These are phyloP conservation scores for Setipinna tenuifilis DNA, from an alignment of 2,797 vertebrate genomes.

Conservation along the genomic window DNA sequence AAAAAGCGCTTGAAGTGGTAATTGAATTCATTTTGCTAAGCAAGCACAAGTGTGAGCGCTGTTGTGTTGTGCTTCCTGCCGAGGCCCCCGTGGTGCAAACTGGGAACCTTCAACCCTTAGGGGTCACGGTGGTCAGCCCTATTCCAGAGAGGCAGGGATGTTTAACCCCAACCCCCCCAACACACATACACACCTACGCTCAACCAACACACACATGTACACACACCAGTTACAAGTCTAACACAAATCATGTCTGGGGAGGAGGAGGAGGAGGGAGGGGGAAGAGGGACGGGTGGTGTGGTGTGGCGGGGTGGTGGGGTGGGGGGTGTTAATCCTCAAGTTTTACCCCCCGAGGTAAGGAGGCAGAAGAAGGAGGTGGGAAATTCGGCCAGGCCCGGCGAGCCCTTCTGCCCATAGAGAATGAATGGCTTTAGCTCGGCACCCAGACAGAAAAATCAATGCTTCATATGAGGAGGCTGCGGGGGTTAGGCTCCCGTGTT, in stretches of 20 bases:
- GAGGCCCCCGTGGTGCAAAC: slow-evolving; percentile 44
- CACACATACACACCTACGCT: slow-evolving; percentile 49
- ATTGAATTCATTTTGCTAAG: slow-evolving; percentile 59
- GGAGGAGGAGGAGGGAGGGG: slow-evolving; percentile 40
- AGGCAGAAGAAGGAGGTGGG: slow-evolving; percentile 71
- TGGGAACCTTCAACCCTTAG: slow-evolving; percentile 51
- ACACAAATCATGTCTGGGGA: slow-evolving; percentile 83
- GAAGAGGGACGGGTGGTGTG: slow-evolving; percentile 5
- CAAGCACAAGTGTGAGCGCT: slow-evolving; percentile 49
- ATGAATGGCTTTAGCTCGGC: slow-evolving; percentile 94
- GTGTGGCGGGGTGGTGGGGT: slow-evolving; percentile 65
- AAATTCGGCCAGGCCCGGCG: slow-evolving; percentile 71
- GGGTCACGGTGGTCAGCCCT: slow-evolving; percentile 55
- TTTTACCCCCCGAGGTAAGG: slow-evolving; percentile 87
- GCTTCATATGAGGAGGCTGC: slow-evolving; percentile 99
- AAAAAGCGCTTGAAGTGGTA: slow-evolving; percentile 52
- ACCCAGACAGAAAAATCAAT: slow-evolving; percentile 99
- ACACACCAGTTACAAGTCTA: slow-evolving; percentile 75
- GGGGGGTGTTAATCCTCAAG: slow-evolving; percentile 85
- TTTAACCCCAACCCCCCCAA: slow-evolving; percentile 58
- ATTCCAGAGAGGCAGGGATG: slow-evolving; percentile 52
- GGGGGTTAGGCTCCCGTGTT: slow-evolving; percentile 98
- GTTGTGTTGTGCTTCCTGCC: slow-evolving; percentile 44
- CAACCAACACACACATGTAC: slow-evolving; percentile 68
- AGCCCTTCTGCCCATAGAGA: slow-evolving; percentile 89